phyloP scores from a whole-genome alignment of 2,113 vertebrate species.

The Vireo altiloquus region DNA sequence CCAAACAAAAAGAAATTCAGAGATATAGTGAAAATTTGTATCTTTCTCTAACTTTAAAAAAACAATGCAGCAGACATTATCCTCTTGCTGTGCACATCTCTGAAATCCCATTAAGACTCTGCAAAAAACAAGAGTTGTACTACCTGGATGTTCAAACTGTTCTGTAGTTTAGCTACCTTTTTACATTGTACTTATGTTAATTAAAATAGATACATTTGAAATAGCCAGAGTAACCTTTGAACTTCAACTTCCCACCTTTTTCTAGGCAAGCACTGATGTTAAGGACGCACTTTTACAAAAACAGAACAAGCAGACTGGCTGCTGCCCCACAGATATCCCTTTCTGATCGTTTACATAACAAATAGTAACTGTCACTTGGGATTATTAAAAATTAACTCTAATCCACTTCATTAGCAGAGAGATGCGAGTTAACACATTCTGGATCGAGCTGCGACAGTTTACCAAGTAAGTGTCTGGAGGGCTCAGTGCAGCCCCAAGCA shows the following conservation, averaged over 20 bases:
- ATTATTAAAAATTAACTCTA: not conserved
- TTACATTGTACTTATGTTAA: not conserved
- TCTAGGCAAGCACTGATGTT: not conserved
- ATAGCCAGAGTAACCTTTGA: not conserved
- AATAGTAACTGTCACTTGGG: not conserved
- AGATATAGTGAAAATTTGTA: not conserved
- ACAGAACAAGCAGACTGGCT: not conserved
- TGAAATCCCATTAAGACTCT: not conserved
- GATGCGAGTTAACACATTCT: not conserved
- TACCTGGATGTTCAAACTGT: not conserved
- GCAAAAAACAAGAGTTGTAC: not conserved
- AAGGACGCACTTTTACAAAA: not conserved
- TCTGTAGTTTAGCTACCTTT: not conserved
- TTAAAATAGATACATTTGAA: not conserved
- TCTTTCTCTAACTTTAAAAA: not conserved
- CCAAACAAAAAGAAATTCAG: not conserved
- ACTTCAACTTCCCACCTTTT: not conserved
- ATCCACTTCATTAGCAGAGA: not conserved
- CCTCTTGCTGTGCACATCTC: not conserved
- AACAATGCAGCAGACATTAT: rapidly evolving
- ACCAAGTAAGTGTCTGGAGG: rapidly evolving
- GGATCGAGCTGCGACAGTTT: not conserved
- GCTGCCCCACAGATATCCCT: not conserved
- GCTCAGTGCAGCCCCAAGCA: not conserved
- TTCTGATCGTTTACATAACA: not conserved